Evolutionary conservation across 2,888 invertebrate genomes (phyloP).

Genomic region (Cheilosia pagana): DNA sequence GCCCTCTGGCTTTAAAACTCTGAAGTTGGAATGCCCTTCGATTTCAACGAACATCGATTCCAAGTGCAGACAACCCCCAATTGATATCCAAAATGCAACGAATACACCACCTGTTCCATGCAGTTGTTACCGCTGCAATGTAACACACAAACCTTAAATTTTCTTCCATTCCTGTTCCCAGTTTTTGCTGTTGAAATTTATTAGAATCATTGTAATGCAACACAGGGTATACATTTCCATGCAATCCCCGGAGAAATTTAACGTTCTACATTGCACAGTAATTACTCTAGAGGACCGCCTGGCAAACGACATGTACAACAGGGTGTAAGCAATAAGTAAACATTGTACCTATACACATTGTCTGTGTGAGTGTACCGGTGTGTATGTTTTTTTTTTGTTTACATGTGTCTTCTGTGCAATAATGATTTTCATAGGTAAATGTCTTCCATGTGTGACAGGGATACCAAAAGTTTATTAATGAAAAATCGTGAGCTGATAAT

Average conservation of each 20-base stretch:
- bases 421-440: conserved; percentile 43
- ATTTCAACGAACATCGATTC: background rate
- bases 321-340: conserved; percentile 40
- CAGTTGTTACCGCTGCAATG: conserved; percentile 5
- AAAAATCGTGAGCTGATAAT: conserved; percentile 65
- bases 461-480: conserved; percentile 60
- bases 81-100: conserved; percentile 16
- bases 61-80: conserved; percentile 3
- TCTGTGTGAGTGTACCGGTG: background rate
- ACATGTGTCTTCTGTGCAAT: conserved; percentile 19
- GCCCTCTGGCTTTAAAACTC: no score
- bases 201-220: conserved; percentile 54
- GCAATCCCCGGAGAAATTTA: conserved; percentile 55
- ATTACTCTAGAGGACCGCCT: conserved; percentile 61
- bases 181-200: conserved; percentile 15
- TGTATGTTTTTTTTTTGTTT: background rate
- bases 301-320: conserved; percentile 41
- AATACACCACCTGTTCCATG: conserved; percentile 23
- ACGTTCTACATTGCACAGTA: conserved; percentile 57
- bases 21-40: no score
- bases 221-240: conserved; percentile 38
- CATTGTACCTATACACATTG: conserved; percentile 13
- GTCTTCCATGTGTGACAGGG: conserved; percentile 32
- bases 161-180: conserved; percentile 6
- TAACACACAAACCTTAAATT: conserved; percentile 10